Evolutionary conservation across 2,797 vertebrate genomes (phyloP).

Genomic region (Taeniopygia guttata): DNA sequence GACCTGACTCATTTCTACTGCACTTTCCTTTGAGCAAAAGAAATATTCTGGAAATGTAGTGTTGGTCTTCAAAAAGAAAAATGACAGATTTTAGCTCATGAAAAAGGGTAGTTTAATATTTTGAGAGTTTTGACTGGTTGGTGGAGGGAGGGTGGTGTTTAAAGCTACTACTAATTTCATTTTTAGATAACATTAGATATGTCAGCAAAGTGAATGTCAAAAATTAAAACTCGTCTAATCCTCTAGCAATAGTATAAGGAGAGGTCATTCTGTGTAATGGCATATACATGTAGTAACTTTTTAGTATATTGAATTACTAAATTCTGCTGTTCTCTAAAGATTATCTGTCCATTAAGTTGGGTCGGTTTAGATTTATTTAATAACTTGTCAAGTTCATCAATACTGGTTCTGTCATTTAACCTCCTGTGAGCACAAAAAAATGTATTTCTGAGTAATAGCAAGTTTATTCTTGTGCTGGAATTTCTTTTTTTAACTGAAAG

Average conservation of each 20-base stretch:
- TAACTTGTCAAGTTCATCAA: background rate
- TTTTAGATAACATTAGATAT: background rate
- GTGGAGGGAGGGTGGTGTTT: background rate
- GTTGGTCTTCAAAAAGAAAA: background rate
- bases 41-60: background rate
- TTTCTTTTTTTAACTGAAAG: background rate
- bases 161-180: background rate
- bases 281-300: background rate
- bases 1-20: background rate
- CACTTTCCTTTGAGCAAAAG: background rate
- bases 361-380: background rate
- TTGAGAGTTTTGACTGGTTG: background rate
- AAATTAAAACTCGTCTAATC: background rate
- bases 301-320: background rate
- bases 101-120: background rate
- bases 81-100: background rate
- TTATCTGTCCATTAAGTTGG: conserved; percentile 45
- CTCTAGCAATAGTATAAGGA: background rate
- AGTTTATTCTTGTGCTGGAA: background rate
- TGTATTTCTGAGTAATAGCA: background rate
- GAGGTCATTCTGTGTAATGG: background rate
- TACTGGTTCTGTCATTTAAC: background rate
- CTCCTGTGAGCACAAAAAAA: background rate
- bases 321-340: background rate
- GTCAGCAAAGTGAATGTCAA: background rate